These are phyloP conservation scores for Mungos mungo DNA, from an alignment of 2,113 vertebrate genomes.

Conservation along the genomic window DNA sequence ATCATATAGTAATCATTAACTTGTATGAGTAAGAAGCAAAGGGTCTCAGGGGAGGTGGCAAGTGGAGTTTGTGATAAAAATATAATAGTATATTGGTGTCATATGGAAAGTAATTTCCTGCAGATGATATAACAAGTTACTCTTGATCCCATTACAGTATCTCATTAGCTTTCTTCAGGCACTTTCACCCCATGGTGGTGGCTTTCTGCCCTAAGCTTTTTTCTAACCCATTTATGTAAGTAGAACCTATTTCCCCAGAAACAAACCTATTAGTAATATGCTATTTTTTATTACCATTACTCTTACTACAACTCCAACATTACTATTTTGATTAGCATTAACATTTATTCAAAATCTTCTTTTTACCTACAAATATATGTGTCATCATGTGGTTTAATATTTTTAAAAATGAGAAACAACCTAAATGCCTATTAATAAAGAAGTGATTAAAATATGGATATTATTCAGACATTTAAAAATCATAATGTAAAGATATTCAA, in stretches of 20 bases:
- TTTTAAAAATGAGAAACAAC: not conserved
- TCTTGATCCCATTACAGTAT: too few species aligned
- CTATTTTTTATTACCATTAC: conserved; percentile 16
- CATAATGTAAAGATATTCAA: not conserved
- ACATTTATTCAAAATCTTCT: not conserved
- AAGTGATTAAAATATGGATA: not conserved
- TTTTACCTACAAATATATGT: not conserved
- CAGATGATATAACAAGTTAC: too few species aligned
- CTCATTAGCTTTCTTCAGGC: too few species aligned
- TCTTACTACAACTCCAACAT: not conserved
- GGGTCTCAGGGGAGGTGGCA: too few species aligned
- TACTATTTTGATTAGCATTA: conserved; percentile 25
- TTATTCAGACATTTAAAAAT: not conserved
- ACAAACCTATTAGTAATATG: not conserved
- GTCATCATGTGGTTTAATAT: not conserved
- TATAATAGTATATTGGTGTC: too few species aligned
- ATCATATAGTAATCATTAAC: too few species aligned
- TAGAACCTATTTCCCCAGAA: not conserved
- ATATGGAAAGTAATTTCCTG: too few species aligned
- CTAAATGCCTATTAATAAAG: not conserved
- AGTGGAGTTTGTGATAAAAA: too few species aligned
- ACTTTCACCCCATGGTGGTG: too few species aligned
- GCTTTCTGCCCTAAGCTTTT: too few species aligned
- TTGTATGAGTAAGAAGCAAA: too few species aligned
- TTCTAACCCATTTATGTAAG: too few species aligned